Evolutionary conservation across 1,140 invertebrate species (phyloP).

Genomic region (Penaeus vannamei): DNA sequence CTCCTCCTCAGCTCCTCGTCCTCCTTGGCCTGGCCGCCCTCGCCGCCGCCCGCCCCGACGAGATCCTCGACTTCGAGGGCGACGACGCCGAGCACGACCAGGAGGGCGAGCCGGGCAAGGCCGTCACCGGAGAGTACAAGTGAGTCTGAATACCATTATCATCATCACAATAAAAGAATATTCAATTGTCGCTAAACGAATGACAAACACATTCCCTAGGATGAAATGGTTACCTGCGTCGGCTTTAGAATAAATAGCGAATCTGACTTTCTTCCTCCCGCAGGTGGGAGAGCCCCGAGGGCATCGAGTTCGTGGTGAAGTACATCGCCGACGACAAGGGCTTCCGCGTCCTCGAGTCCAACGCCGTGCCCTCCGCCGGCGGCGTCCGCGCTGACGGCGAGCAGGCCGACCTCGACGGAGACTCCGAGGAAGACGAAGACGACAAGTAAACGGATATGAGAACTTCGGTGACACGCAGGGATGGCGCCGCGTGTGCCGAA

Average conservation of each 20-base stretch:
- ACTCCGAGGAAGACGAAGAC: slow-evolving; percentile 33
- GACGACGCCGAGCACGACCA: slow-evolving; percentile 58
- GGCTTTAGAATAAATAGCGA: too few relatives aligned
- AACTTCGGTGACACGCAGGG: neutral
- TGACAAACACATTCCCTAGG: too few relatives aligned
- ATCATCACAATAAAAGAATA: too few relatives aligned
- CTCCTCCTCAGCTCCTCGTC: slow-evolving; percentile 9
- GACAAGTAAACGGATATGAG: slow-evolving; percentile 30
- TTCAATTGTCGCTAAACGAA: too few relatives aligned
- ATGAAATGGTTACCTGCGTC: too few relatives aligned
- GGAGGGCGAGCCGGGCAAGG: slow-evolving; percentile 34
- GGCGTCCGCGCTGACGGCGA: slow-evolving; percentile 38
- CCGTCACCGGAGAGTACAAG: slow-evolving; percentile 58
- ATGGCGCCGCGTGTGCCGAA: neutral
- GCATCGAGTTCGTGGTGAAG: slow-evolving; percentile 49
- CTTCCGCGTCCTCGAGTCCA: slow-evolving; percentile 59
- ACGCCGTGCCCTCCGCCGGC: slow-evolving; percentile 50
- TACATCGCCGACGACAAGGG: slow-evolving; percentile 63
- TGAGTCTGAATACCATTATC: too few relatives aligned
- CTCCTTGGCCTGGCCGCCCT: slow-evolving; percentile 46
- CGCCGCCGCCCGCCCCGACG: slow-evolving; percentile 44
- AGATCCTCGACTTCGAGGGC: slow-evolving; percentile 55
- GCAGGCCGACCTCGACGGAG: slow-evolving; percentile 47
- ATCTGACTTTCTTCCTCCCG: neutral
- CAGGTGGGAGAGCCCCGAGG: slow-evolving; percentile 62